A percentile compares a stretch with the other conserved stretches of the same genome.
These are phyloP conservation scores for Colius striatus DNA, from an alignment of 2,113 vertebrate species.

Conservation along the genomic window DNA sequence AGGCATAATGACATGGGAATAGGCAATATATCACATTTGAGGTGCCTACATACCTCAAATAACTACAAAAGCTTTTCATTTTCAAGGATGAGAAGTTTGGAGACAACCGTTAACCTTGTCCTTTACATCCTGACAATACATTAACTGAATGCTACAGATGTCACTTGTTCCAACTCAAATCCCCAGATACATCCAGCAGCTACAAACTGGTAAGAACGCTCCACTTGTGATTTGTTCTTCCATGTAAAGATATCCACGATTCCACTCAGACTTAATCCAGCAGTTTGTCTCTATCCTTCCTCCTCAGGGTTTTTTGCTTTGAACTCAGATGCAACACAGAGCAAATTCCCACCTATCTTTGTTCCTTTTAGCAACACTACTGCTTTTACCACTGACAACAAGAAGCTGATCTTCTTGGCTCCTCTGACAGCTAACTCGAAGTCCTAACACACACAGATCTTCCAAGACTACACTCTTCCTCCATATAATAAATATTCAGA, in stretches of 20 bases:
- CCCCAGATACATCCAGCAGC: neutral
- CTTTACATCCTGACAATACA: accelerated
- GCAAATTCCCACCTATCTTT: neutral
- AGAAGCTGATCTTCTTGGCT: neutral
- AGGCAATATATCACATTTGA: neutral
- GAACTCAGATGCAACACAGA: neutral
- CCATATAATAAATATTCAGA: neutral
- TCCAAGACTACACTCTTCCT: neutral
- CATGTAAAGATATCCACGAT: neutral
- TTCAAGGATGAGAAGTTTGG: neutral
- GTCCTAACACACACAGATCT: neutral
- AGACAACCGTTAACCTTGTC: neutral
- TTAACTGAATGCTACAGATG: accelerated
- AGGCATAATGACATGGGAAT: accelerated
- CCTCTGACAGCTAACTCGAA: neutral
- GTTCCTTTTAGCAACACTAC: neutral
- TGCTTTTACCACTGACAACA: neutral
- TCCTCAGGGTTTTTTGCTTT: too few relatives aligned
- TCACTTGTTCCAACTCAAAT: neutral
- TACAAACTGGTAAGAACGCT: accelerated
- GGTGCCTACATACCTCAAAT: neutral
- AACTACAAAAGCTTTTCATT: neutral
- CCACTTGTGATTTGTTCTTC: neutral
- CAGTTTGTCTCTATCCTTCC: neutral
- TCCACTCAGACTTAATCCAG: neutral